phyloP scores from a whole-genome alignment of 2,113 vertebrate genomes.

The Steatornis caripensis region DNA sequence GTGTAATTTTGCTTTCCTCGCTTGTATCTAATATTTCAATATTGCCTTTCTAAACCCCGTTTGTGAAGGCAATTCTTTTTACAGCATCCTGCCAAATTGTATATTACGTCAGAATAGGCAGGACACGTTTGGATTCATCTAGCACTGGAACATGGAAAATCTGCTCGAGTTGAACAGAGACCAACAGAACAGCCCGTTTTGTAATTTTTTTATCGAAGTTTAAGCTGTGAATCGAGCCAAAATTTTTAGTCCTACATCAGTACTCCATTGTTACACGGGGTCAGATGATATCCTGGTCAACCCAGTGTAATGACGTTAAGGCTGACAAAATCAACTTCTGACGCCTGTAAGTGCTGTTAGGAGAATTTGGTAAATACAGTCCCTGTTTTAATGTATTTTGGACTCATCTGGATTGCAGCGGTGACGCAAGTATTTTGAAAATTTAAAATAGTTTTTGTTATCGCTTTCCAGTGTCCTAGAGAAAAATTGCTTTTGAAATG shows the following conservation, averaged over 20 bases:
- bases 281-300: background rate
- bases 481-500: background rate
- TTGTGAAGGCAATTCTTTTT: constrained; percentile 34
- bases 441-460: background rate
- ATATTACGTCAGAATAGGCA: background rate
- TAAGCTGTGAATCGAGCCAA: constrained; percentile 31
- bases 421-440: background rate
- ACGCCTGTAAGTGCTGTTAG: background rate
- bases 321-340: background rate
- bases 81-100: background rate
- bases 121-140: constrained; percentile 4
- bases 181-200: constrained; percentile 3
- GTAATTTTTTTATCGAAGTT: constrained; percentile 4
- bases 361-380: background rate
- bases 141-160: constrained; percentile 2
- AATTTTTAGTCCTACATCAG: background rate
- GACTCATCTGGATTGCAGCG: background rate
- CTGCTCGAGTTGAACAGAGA: constrained; percentile 7
- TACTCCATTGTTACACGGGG: background rate
- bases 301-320: background rate
- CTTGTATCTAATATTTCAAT: background rate
- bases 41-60: constrained; percentile 17
- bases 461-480: background rate
- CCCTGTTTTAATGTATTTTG: background rate
- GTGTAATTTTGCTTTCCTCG: background rate